Percentiles rank a stretch among this genome's conserved stretches.
These are phyloP conservation scores for Tipula vernalis DNA, from an alignment of 2,888 invertebrate species.

Conservation along the genomic window DNA sequence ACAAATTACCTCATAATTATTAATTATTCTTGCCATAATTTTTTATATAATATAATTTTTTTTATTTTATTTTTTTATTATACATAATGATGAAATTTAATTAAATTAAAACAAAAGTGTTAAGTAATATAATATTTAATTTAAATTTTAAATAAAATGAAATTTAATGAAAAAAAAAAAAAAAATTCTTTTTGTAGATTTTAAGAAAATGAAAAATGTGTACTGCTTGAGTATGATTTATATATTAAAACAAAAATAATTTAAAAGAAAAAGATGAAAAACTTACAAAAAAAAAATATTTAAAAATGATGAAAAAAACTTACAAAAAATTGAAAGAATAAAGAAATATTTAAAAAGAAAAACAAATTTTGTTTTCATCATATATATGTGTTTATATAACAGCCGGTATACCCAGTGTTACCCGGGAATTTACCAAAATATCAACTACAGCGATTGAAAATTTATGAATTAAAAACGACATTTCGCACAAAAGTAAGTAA, in stretches of 20 bases:
- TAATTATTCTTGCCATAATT: slow-evolving; percentile 4
- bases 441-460: no score
- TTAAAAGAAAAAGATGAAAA: slow-evolving; percentile 6
- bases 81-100: neutral
- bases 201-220: slow-evolving; percentile 11
- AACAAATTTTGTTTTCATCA: neutral
- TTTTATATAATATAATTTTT: neutral
- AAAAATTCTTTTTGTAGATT: neutral
- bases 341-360: neutral
- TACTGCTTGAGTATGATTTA: slow-evolving; percentile 14
- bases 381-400: no score
- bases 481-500: no score
- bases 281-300: neutral
- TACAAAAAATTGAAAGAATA: slow-evolving; percentile 4
- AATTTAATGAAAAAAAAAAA: neutral
- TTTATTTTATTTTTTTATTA: neutral
- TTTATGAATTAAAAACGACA: no score
- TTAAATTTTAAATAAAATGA: neutral
- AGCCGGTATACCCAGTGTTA: no score
- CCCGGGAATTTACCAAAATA: no score
- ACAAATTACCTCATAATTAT: slow-evolving; percentile 4
- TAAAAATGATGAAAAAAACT: neutral
- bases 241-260: slow-evolving; percentile 8
- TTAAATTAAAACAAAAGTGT: neutral
- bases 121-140: neutral